Evolutionary conservation across 2,797 vertebrate genomes (phyloP), one percentile per base, ranked within the genome.

Genomic region (Enteromius radiatus): DNA sequence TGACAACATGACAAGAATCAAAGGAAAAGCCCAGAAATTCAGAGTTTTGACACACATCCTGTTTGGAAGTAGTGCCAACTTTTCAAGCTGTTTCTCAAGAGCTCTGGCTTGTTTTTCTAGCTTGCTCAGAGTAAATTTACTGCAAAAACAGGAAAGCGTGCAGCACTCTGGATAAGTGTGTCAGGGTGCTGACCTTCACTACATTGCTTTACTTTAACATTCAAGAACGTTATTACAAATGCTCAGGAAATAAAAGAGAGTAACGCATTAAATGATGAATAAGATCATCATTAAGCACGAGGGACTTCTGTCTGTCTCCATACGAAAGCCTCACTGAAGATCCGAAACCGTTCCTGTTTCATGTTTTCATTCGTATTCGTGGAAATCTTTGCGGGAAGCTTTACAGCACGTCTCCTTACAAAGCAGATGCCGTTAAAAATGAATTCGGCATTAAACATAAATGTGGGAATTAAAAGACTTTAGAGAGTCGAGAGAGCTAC

Each of bases 371-470:
- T 12, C 15, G 14, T 31, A 59, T 43, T 76, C 23, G n/a, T 38
- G 19, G 59, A 81, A 71, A 71, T 80, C n/a, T 61, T 38, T 54
- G 21, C 12, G 31, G 47, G 36, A 73, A 31, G 45, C 65, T 38
- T 64, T 26, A 26, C 38, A 47, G 49, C 68, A 12, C 23, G 21
- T 28, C 70, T 63, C 4, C 17, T 38, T 77, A 12, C 21, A 68
- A 83, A 61, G 52, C 56, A 78, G 81, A 47, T 74, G 67, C n/a
- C 3, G 41, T 65, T 36, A 71, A 70, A 80, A 68, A 78, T 78
- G 52, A 61, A 79, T 69, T 19, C 4, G 6, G 21, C 68, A 80
- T 86, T 31, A 83, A 86, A 76, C 82, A 56, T 81, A 80, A 86
- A 83, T 49, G 43, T 19, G 80, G 61, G 77, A 68, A 79, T 85